Percentiles rank a stretch among this genome's conserved stretches.
phyloP scores from a whole-genome alignment of 2,113 vertebrate species.

The Bufo bufo region DNA sequence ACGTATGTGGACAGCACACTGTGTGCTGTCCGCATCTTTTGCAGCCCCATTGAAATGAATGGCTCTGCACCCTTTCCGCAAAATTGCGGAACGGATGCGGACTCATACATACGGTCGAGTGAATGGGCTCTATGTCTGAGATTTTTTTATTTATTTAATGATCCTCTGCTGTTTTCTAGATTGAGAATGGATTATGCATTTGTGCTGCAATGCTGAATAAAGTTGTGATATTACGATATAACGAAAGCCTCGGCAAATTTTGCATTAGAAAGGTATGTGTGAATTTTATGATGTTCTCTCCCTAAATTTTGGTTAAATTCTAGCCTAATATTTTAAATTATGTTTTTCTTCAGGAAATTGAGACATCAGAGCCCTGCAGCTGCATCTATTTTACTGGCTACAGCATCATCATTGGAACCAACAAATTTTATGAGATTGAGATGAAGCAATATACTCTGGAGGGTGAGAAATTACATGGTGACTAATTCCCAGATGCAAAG shows the following conservation, averaged over 20 bases:
- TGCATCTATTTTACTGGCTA: slow-evolving; percentile 96
- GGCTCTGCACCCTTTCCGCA: no score
- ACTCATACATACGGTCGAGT: no score
- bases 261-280: slow-evolving; percentile 91
- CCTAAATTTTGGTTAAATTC: background rate
- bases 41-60: no score
- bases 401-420: slow-evolving; percentile 97
- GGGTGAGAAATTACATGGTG: slow-evolving; percentile 71
- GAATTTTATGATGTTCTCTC: background rate
- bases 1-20: no score
- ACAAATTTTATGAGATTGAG: slow-evolving; percentile 98
- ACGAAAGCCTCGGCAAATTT: slow-evolving; percentile 94
- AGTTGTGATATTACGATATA: slow-evolving; percentile 93
- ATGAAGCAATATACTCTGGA: slow-evolving; percentile 98
- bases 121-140: no score
- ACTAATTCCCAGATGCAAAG: background rate
- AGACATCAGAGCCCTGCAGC: slow-evolving; percentile 98
- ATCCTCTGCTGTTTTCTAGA: slow-evolving; percentile 70
- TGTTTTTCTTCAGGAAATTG: slow-evolving; percentile 84
- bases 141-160: background rate
- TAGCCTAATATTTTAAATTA: background rate
- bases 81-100: no score
- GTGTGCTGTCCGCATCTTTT: no score
- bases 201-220: slow-evolving; percentile 96
- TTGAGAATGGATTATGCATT: slow-evolving; percentile 92